Base-by-base conservation (phyloP, 2,888 invertebrate species). In the Hyppa rectilinea region DNA sequence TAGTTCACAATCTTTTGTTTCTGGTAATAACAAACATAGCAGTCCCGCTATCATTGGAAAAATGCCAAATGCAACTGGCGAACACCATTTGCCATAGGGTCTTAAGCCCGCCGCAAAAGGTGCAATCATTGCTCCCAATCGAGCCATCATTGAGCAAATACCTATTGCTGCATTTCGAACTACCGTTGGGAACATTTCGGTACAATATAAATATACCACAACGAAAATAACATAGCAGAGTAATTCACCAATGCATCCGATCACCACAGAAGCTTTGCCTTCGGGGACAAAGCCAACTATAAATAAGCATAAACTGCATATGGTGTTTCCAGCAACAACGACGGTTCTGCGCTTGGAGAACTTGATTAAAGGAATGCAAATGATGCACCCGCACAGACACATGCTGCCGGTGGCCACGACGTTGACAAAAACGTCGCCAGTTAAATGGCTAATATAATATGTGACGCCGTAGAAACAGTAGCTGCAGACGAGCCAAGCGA, bases 101-200 rank as follows among this genome's bases (percentile, higher is more conserved):
- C 92, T 93, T 84, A 98, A 89, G 17, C 96, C 96, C 7, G 97
- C 97, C 14, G 98, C 96, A 87, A 98, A 98, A 0, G 98, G 98
- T 0, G 99, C 98, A 14, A 97, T 86, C 96, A 98, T 98, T 0
- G 98, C 98, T 9, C 99, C 99, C 40, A 98, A 88, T 79, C 99
- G 96, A 0, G 98, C 98, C 88, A 97, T 97, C 97, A 98, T 98
- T 0, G 98, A 98, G 49, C 97, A 97, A 20, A 98, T 96, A 6
- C 99, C 99, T 82, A 99, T 96, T 0, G 98, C 98, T 62, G 97
- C 97, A 87, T 98, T 98, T 12, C 99, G 96, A 2, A 98, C 97
- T 12, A 98, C 97, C 0, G 99, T 99, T 0, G 99, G 99, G 89
- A 98, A 98, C 80, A 98, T 94, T 93, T 99, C 99, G 0, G 98